Percentiles rank a stretch among this genome's conserved stretches.
Conservation (phyloP, 2,888 invertebrate species). For the Oxycera nigricornis region DNA sequence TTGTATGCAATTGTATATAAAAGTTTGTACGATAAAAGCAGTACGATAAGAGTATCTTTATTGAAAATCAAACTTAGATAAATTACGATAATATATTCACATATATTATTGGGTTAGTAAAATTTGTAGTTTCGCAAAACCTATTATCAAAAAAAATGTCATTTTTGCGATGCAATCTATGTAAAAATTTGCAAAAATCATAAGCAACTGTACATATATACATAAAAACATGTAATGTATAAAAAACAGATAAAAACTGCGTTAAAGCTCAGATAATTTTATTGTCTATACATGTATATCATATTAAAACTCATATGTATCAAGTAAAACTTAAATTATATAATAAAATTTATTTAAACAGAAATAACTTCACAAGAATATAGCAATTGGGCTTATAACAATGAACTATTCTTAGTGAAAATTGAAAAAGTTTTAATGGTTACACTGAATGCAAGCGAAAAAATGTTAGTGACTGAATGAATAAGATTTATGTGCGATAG, state of each 20-base stretch:
- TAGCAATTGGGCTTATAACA: background rate
- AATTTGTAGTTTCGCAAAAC: constrained; percentile 10
- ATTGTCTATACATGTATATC: constrained; percentile 8
- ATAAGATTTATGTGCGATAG: background rate
- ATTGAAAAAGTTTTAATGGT: constrained; percentile 1
- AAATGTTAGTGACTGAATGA: constrained; percentile 11
- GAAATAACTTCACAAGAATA: background rate
- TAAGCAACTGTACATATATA: background rate
- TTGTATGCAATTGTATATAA: constrained; percentile 10
- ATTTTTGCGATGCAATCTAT: background rate
- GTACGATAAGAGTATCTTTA: background rate
- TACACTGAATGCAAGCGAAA: background rate
- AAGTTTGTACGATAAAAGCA: constrained; percentile 34
- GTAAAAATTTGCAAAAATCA: constrained; percentile 9
- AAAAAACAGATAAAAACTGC: constrained; percentile 24
- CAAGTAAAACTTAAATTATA: constrained; percentile 35
- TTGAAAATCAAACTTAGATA: constrained; percentile 32
- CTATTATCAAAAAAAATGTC: background rate
- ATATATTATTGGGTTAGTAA: constrained; percentile 31
- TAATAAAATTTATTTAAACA: constrained; percentile 3
- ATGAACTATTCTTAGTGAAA: constrained; percentile 25
- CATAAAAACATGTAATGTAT: constrained; percentile 33
- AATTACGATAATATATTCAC: constrained; percentile 35
- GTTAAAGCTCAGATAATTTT: constrained; percentile 33
- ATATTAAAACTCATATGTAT: constrained; percentile 14